phyloP scores from a whole-genome alignment of 1,140 invertebrate genomes.

The Holotrichia oblita region DNA sequence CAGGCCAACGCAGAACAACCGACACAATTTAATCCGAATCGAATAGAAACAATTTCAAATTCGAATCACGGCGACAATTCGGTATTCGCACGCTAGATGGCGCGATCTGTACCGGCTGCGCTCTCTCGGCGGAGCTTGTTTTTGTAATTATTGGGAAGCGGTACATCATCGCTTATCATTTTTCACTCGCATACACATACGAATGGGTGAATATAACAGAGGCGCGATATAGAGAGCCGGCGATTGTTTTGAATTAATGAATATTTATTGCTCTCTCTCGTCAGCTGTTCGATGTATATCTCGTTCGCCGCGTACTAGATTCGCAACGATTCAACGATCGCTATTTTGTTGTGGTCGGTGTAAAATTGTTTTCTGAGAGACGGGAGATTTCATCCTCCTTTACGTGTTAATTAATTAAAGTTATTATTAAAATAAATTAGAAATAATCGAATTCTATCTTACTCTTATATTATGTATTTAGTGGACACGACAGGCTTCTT shows the following conservation, averaged over 20 bases:
- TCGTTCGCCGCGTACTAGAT: no score
- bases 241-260: constrained; percentile 20
- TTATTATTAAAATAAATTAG: no score
- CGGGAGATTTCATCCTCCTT: neutral
- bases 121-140: no score
- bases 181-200: neutral
- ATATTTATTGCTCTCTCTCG: constrained; percentile 4
- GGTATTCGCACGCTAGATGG: no score
- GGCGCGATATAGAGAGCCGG: neutral
- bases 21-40: no score
- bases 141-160: neutral
- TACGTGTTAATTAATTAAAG: neutral
- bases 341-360: neutral
- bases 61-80: no score
- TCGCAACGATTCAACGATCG: neutral
- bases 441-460: no score
- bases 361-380: neutral
- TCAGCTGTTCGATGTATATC: neutral
- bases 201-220: neutral
- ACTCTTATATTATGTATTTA: no score
- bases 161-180: neutral
- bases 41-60: no score
- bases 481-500: no score
- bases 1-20: no score
- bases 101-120: no score